Evolutionary conservation across 1,140 invertebrate species (phyloP), one percentile per base, ranked within the genome.

Genomic region (Gonioctena quinquepunctata): DNA sequence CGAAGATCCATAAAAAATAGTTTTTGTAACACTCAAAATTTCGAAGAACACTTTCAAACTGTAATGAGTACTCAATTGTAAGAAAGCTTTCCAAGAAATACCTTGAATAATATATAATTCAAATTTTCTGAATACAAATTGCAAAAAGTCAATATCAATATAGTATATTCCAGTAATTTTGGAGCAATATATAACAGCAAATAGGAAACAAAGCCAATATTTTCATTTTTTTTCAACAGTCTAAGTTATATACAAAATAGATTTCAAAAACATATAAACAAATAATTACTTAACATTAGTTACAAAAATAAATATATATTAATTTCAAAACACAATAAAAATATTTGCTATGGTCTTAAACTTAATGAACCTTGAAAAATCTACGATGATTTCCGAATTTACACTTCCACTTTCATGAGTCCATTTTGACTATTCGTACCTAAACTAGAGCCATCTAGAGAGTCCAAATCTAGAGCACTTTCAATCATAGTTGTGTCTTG

Each of bases 401-500:
- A 80, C 22, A 80, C 79, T 52, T 69, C 70, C 64, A 81, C 70
- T 74, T 80, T 82, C 78, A 82, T 80, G 7, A 82, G 62, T 49
- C 79, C 80, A 18, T 79, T 79, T 66, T 81, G 81, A 72, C 79
- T 82, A 62, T 78, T 80, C 5, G 77, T 75, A 7, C 81, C 79
- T 52, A 82, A 76, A 72, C 80, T 88, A 0, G 88, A 87, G 52
- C 90, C 91, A 79, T 91, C 90, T 62, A 93, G 83, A 67, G 92
- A 93, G 82, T 95, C 94, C 66, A 94, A 86, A 85, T 95, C 93
- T 64, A 95, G 84, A 7, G 93, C 93, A 22, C 92, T 93, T 77
- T 94, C 92, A 77, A 94, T 94, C 93, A 94, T 94, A 4, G 93
- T 94, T 13, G 92, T 93, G 81, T 93, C 91, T 76, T 93, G 92